Percentiles rank a stretch among this genome's conserved stretches.
These are phyloP conservation scores for Heliconius sara DNA, from an alignment of 2,888 invertebrate genomes.

Conservation along the genomic window DNA sequence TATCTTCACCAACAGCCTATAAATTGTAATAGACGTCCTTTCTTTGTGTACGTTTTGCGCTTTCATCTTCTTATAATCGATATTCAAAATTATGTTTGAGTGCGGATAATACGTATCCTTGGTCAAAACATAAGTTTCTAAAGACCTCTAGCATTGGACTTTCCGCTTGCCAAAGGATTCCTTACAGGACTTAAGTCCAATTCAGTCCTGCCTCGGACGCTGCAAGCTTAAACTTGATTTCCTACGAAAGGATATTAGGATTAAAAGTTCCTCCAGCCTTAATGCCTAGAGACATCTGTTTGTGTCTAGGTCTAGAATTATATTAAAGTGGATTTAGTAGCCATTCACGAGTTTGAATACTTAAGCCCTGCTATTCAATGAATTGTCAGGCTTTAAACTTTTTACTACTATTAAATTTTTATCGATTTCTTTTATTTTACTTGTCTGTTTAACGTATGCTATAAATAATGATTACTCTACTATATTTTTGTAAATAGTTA, in stretches of 20 bases:
- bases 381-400: background rate
- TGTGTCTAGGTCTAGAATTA: slow-evolving; percentile 55
- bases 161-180: slow-evolving; percentile 55
- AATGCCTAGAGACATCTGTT: slow-evolving; percentile 62
- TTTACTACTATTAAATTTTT: background rate
- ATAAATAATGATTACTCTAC: too few relatives aligned
- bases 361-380: slow-evolving; percentile 17
- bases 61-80: slow-evolving; percentile 15
- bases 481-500: too few relatives aligned
- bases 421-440: slow-evolving; percentile 3
- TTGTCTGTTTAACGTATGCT: background rate
- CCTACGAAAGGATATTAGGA: slow-evolving; percentile 76
- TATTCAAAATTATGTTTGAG: slow-evolving; percentile 32
- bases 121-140: slow-evolving; percentile 45
- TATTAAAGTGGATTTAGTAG: slow-evolving; percentile 50
- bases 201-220: slow-evolving; percentile 57
- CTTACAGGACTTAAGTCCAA: slow-evolving; percentile 59
- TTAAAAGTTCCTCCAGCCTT: slow-evolving; percentile 74
- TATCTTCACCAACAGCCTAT: slow-evolving; percentile 30
- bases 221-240: slow-evolving; percentile 76
- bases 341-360: slow-evolving; percentile 44
- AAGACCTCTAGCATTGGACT: slow-evolving; percentile 45
- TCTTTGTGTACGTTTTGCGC: slow-evolving; percentile 1
- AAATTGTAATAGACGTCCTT: slow-evolving; percentile 15
- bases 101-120: slow-evolving; percentile 31